These are phyloP conservation scores for Dinomys branickii DNA, from an alignment of 2,113 vertebrate species.

Conservation along the genomic window DNA sequence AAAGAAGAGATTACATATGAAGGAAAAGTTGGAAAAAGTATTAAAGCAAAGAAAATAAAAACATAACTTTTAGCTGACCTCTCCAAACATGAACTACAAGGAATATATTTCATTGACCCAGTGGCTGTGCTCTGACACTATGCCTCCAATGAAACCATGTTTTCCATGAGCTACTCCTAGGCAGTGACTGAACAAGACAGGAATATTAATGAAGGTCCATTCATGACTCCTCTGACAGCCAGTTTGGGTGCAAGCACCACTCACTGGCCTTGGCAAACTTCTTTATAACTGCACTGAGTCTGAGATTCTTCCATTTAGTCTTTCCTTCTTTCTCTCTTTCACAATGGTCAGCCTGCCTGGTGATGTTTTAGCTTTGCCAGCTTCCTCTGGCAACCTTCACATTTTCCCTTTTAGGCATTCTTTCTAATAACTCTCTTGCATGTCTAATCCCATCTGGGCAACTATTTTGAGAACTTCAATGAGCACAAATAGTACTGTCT, in stretches of 20 bases:
- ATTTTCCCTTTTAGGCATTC: neutral
- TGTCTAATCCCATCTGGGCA: neutral
- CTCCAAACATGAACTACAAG: neutral
- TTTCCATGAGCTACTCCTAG: neutral
- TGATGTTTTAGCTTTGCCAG: neutral
- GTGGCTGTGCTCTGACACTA: neutral
- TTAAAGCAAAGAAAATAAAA: neutral
- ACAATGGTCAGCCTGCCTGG: neutral
- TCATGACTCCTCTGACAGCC: neutral
- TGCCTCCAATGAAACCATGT: neutral
- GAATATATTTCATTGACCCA: neutral
- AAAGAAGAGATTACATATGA: neutral
- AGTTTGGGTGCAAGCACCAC: neutral
- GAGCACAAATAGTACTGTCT: neutral
- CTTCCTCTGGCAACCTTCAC: neutral
- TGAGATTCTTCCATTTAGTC: neutral
- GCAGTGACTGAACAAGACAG: neutral
- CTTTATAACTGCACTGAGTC: neutral
- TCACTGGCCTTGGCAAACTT: neutral
- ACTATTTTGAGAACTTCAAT: neutral
- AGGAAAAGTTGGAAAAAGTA: neutral
- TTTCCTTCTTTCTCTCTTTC: neutral
- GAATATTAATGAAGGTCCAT: neutral
- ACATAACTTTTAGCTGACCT: neutral
- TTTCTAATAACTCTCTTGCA: neutral